A percentile compares a stretch with the other conserved stretches of the same genome.
Conservation (phyloP, 2,888 invertebrate species). For the Charanyca ferruginea region DNA sequence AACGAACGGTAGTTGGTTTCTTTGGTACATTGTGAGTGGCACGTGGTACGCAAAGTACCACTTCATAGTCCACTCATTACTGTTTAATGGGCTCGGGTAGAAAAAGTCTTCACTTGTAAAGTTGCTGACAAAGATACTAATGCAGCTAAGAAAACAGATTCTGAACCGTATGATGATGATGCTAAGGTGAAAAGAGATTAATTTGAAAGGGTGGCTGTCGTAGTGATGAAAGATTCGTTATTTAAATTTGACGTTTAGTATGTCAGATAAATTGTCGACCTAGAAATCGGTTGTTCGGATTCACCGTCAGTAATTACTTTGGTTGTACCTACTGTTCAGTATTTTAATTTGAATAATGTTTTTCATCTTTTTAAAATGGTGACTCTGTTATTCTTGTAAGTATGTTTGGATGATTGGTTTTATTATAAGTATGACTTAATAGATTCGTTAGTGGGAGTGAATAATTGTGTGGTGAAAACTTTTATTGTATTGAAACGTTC, state of each 20-base stretch:
- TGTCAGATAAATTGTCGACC: constrained; percentile 89
- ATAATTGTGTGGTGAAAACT: constrained; percentile 42
- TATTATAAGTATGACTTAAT: constrained; percentile 56
- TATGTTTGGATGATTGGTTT: constrained; percentile 61
- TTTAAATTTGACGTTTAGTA: constrained; percentile 85
- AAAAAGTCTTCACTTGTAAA: constrained; percentile 84
- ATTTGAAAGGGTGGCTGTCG: constrained; percentile 59
- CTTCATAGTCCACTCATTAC: constrained; percentile 89
- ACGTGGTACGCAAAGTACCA: constrained; percentile 88
- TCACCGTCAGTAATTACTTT: constrained; percentile 84
- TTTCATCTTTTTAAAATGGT: constrained; percentile 67
- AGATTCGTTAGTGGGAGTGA: constrained; percentile 58
- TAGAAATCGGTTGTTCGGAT: constrained; percentile 86
- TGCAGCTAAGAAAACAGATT: constrained; percentile 42
- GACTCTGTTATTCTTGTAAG: constrained; percentile 67
- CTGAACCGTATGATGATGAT: constrained; percentile 51
- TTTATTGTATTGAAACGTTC: constrained; percentile 29
- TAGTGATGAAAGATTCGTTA: constrained; percentile 84
- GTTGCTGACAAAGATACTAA: constrained; percentile 67
- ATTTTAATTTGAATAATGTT: constrained; percentile 80
- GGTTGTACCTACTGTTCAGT: constrained; percentile 67
- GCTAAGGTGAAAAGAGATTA: constrained; percentile 51
- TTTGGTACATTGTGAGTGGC: constrained; percentile 84
- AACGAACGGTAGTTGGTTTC: constrained; percentile 88
- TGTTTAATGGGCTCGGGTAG: constrained; percentile 87